Conservation (phyloP, 1,140 invertebrate genomes). For the Drosophila parvula region DNA sequence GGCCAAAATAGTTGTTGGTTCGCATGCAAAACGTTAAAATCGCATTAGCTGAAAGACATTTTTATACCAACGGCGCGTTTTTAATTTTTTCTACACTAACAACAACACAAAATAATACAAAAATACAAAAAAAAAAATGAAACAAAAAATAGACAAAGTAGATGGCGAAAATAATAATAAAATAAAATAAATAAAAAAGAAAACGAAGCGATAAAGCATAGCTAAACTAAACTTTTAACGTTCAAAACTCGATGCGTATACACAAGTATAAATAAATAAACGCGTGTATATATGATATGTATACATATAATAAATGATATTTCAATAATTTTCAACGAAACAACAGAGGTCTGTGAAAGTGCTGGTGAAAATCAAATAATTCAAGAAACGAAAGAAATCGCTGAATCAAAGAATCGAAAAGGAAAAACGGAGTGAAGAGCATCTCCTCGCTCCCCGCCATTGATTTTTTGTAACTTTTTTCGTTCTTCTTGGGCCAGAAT, state of each 20-base stretch:
- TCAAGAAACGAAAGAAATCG: conserved; percentile 8
- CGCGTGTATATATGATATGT: conserved; percentile 53
- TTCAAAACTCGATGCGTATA: conserved; percentile 57
- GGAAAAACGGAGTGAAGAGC: conserved; percentile 6
- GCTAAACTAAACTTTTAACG: conserved; percentile 66
- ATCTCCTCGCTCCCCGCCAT: conserved; percentile 22
- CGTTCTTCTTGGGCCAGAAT: conserved; percentile 24
- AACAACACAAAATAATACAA: conserved; percentile 48
- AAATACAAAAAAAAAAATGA: conserved; percentile 32
- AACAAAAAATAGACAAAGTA: conserved; percentile 46
- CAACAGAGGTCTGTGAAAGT: conserved; percentile 54
- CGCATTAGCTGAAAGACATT: conserved; percentile 79
- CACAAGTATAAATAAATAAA: conserved; percentile 68
- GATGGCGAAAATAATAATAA: conserved; percentile 36
- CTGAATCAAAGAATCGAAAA: conserved; percentile 3
- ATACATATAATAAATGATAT: conserved; percentile 66
- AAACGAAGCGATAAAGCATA: conserved; percentile 30
- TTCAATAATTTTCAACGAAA: conserved; percentile 75
- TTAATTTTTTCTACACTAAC: conserved; percentile 78
- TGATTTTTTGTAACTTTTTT: conserved; percentile 43
- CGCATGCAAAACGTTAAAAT: conserved; percentile 82
- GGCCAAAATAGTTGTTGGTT: conserved; percentile 83
- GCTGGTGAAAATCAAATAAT: conserved; percentile 29
- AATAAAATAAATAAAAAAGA: conserved; percentile 39
- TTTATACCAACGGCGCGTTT: conserved; percentile 82